These are phyloP conservation scores for Leucosticte australis DNA, from an alignment of 2,113 vertebrate species.

Conservation along the genomic window DNA sequence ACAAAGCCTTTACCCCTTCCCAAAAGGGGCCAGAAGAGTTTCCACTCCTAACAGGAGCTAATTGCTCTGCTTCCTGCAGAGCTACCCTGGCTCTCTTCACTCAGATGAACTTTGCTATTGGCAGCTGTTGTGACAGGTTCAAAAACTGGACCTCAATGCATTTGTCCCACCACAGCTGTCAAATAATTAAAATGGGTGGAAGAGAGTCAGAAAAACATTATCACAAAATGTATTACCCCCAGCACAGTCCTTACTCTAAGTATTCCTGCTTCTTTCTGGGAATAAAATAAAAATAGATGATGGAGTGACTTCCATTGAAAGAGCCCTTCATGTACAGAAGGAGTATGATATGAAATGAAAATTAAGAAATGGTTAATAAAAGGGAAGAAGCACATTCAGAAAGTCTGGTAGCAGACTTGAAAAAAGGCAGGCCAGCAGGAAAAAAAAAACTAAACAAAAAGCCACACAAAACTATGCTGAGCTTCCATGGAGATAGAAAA, in stretches of 20 bases:
- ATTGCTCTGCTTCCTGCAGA: not conserved
- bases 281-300: not conserved
- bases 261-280: not conserved
- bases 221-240: not conserved
- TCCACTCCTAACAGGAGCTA: not conserved
- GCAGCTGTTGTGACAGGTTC: not conserved
- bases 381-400: not conserved
- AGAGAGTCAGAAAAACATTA: not conserved
- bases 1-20: not conserved
- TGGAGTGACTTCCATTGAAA: not conserved
- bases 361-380: not conserved
- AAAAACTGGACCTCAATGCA: not conserved
- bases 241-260: not conserved
- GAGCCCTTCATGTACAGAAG: not conserved
- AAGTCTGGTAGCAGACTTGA: not conserved
- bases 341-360: not conserved
- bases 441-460: not conserved
- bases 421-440: not conserved
- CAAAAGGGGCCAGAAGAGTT: not conserved
- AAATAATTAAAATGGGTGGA: not conserved
- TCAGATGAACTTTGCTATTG: not conserved
- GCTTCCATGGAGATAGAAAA: constrained; percentile 63
- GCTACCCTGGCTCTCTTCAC: not conserved
- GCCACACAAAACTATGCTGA: not conserved
- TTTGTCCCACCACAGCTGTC: not conserved